Evolutionary conservation across 2,797 vertebrate species (phyloP).

Genomic region (Tenualosa thibaudeaui): DNA sequence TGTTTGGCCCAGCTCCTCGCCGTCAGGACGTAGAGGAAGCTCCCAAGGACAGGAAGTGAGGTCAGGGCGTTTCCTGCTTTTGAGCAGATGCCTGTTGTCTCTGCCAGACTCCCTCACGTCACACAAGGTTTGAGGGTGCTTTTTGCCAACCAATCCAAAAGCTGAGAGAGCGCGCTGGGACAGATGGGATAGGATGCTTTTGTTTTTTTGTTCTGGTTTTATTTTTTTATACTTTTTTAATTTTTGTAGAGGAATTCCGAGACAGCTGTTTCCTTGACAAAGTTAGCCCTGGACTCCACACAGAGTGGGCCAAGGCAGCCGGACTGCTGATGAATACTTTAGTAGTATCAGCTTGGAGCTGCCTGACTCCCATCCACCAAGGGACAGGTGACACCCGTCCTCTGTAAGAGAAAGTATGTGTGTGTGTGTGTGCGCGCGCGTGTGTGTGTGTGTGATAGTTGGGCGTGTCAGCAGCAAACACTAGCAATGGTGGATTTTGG

Average conservation of each 20-base stretch:
- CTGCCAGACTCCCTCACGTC: not conserved
- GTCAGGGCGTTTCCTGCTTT: conserved; percentile 42
- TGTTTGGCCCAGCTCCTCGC: conserved; percentile 64
- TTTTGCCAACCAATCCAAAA: not conserved
- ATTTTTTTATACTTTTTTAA: not conserved
- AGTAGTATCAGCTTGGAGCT: not conserved
- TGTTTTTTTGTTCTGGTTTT: conserved; percentile 1
- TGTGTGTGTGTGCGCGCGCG: not conserved
- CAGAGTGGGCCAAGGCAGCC: not conserved
- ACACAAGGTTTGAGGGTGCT: not conserved
- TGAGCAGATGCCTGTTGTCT: conserved; percentile 16
- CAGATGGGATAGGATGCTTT: not conserved
- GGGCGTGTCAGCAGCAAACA: too few species aligned
- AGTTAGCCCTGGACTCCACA: not conserved
- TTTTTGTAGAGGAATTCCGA: not conserved
- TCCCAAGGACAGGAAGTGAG: conserved; percentile 35
- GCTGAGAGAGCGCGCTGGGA: not conserved
- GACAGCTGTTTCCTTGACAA: conserved; percentile 21
- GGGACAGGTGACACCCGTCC: not conserved
- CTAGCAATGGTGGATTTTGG: too few species aligned
- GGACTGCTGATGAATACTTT: not conserved
- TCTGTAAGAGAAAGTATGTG: not conserved
- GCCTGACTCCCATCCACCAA: not conserved
- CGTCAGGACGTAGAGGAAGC: conserved; percentile 40
- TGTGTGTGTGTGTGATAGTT: too few species aligned